A percentile compares a stretch with the other conserved stretches of the same genome.
Evolutionary conservation across 1,140 invertebrate genomes (phyloP).

Genomic region (Meloidogyne floridensis): DNA sequence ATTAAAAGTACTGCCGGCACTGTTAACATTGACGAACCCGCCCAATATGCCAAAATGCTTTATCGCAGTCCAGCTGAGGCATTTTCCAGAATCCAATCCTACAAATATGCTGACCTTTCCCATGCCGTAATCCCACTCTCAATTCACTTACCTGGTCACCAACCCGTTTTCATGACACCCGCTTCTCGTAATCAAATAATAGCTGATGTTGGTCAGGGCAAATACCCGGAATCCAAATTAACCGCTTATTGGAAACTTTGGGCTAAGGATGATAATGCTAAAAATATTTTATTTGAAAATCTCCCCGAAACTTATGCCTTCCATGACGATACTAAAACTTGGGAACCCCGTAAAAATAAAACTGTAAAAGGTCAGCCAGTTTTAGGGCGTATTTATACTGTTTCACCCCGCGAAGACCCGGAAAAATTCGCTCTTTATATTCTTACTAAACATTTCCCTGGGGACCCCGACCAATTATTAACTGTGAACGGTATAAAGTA

Average conservation of each 20-base stretch:
- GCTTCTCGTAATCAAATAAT: background rate
- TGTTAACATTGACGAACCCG: background rate
- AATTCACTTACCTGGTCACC: constrained; percentile 13
- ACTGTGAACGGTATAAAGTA: too few relatives aligned
- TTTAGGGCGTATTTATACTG: background rate
- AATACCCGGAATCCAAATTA: background rate
- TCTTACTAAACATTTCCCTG: background rate
- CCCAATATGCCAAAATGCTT: constrained; percentile 21
- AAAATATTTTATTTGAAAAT: background rate
- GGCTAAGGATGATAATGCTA: background rate
- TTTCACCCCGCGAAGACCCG: background rate
- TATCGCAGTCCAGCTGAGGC: constrained; percentile 6
- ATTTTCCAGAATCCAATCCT: background rate
- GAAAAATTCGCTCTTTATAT: constrained; percentile 11
- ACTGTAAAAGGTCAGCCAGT: too few relatives aligned
- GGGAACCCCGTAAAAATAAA: too few relatives aligned
- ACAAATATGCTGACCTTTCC: background rate
- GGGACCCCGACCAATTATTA: too few relatives aligned
- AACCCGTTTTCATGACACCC: background rate
- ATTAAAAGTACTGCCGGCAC: background rate
- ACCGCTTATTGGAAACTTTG: constrained; percentile 19
- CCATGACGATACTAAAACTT: too few relatives aligned
- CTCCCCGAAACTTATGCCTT: background rate
- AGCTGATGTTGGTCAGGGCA: background rate
- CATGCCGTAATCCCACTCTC: background rate